Base-by-base conservation (phyloP, 2,113 vertebrate species). In the Rhynchomys soricoides region DNA sequence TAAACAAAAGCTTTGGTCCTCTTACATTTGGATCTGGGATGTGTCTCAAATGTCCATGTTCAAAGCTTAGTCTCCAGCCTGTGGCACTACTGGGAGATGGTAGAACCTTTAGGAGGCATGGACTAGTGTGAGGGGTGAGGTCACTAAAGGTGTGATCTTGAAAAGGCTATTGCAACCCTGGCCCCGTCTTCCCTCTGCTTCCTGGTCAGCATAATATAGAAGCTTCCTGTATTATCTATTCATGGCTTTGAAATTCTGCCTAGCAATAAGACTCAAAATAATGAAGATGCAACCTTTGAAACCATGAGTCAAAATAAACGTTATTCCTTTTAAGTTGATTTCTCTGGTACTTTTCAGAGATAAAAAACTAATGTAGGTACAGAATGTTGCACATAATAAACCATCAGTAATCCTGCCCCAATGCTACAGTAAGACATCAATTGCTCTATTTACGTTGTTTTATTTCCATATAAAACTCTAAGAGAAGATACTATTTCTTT, bases 401-500 rank as follows among this genome's bases (percentile, higher is more conserved):
- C 45, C 79, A 37, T 79, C 70, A 90, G 31, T 68, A 90, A 75
- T 68, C 81, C 40, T 96, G 34, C 1, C n/a, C 45, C 71, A 83
- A 77, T 88, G n/a, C 43, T 15, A 34, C 5, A 62, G 45, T 17
- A 90, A 71, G 83, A 78, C 21, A 92, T 9, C 2, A 86, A 81
- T 5, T 0, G 64, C 21, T 79, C 92, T 79, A 73, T 11, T 59
- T 81, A 50, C 37, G 59, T 74, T 87, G 48, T 37, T 93, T 89
- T 17, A 68, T 34, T 93, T 50, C n/a, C 6, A 90, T 15, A 86
- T 89, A 45, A 86, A 95, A 81, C 62, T 89, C n/a, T 71, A 57
- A n/a, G 64, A 45, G 17, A 88, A 93, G 59, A 26, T 82, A 71
- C 21, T 90, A 87, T 92, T 91, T 92, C 68, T 90, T 86, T 74